These are phyloP conservation scores for Aplochiton taeniatus DNA, from an alignment of 2,797 vertebrate species.

Conservation along the genomic window DNA sequence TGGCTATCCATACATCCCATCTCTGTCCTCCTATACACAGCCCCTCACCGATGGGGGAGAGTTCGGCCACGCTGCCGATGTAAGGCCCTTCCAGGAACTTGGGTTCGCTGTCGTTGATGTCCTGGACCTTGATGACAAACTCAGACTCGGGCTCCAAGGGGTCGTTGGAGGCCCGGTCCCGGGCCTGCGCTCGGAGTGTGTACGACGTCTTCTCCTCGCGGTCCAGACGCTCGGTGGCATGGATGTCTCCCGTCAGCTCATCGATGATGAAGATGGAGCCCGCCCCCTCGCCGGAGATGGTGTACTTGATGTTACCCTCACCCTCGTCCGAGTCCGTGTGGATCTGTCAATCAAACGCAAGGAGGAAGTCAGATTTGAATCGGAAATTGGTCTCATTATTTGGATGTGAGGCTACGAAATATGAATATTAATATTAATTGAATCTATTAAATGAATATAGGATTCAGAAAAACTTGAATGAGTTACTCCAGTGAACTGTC, in stretches of 20 bases:
- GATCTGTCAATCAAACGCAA: slow-evolving; percentile 78
- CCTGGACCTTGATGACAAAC: slow-evolving; percentile 98
- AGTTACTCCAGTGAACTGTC: too few species aligned
- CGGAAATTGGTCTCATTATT: neutral
- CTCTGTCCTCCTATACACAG: too few species aligned
- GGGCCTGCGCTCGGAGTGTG: slow-evolving; percentile 90
- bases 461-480: too few species aligned
- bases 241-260: slow-evolving; percentile 94
- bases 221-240: slow-evolving; percentile 92
- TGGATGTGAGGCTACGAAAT: neutral
- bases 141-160: slow-evolving; percentile 95
- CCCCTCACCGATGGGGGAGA: slow-evolving; percentile 87
- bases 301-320: slow-evolving; percentile 97
- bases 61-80: slow-evolving; percentile 93
- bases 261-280: slow-evolving; percentile 97
- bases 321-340: slow-evolving; percentile 97
- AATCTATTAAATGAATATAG: too few species aligned
- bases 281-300: slow-evolving; percentile 95
- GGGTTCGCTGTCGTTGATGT: slow-evolving; percentile 98
- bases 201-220: slow-evolving; percentile 96
- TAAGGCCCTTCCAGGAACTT: slow-evolving; percentile 96
- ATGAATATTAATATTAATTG: too few species aligned
- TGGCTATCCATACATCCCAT: too few species aligned
- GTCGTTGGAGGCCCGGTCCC: slow-evolving; percentile 81
- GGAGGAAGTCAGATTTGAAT: neutral